These are phyloP conservation scores for Numenius arquata DNA, from an alignment of 2,113 vertebrate genomes.

Conservation along the genomic window DNA sequence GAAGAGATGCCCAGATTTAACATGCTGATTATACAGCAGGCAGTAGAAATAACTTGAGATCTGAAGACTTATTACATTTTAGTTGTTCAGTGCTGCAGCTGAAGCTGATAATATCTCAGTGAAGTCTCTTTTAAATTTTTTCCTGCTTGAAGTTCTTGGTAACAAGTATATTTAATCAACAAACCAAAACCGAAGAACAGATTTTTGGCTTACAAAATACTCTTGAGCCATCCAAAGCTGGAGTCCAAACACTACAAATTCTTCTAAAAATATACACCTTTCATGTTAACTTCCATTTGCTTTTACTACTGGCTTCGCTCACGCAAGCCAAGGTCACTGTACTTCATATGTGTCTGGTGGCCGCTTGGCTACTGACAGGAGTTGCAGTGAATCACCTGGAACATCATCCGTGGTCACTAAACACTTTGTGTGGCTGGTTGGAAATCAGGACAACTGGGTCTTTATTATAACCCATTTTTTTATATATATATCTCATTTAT, in stretches of 20 bases:
- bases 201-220: slow-evolving; percentile 46
- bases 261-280: slow-evolving; percentile 37
- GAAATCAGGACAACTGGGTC: not conserved
- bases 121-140: not conserved
- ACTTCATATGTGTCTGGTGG: not conserved
- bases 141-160: slow-evolving; percentile 20
- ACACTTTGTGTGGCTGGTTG: accelerated
- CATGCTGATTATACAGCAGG: slow-evolving; percentile 40
- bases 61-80: not conserved
- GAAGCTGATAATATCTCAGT: slow-evolving; percentile 5
- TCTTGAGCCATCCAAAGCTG: slow-evolving; percentile 9
- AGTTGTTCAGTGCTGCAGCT: not conserved
- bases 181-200: not conserved
- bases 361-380: not conserved
- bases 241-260: slow-evolving; percentile 10
- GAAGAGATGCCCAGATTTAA: slow-evolving; percentile 59
- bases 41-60: slow-evolving; percentile 42
- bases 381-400: not conserved
- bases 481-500: not conserved
- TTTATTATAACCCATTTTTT: not conserved
- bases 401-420: accelerated
- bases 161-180: slow-evolving; percentile 42
- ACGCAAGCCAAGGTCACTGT: not conserved
- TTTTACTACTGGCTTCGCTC: not conserved
- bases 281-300: not conserved